Conservation (phyloP, 2,888 invertebrate genomes). For the Patella ulyssiponensis region DNA sequence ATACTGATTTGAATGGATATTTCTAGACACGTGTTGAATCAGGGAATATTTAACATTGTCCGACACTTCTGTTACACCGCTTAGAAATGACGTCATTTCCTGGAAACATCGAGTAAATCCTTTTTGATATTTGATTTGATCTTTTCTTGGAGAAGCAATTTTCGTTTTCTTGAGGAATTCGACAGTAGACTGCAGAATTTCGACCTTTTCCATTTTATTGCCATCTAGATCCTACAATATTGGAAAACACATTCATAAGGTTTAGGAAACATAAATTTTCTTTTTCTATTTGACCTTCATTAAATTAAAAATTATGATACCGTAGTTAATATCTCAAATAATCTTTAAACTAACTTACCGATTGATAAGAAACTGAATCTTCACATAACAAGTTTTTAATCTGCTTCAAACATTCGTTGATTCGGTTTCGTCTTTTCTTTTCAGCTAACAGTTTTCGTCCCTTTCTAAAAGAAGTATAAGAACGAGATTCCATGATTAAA, state of each 20-base stretch:
- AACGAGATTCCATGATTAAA: not conserved
- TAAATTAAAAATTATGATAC: no score
- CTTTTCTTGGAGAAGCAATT: no score
- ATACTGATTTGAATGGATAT: not conserved
- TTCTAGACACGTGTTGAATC: not conserved
- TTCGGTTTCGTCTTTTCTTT: slow-evolving; percentile 6
- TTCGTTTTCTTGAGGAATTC: no score
- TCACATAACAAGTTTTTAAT: not conserved
- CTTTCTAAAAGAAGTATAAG: slow-evolving; percentile 1
- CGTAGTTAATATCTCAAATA: no score
- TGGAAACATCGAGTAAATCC: no score
- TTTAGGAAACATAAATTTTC: no score
- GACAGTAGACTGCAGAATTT: no score
- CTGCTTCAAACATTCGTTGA: not conserved
- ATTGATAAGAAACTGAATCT: not conserved
- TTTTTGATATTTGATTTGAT: no score
- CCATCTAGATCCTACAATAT: not conserved
- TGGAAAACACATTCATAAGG: no score
- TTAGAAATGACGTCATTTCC: not conserved
- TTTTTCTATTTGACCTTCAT: no score
- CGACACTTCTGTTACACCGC: not conserved
- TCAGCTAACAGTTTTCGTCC: slow-evolving; percentile 3
- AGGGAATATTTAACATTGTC: not conserved
- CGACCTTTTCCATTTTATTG: not conserved
- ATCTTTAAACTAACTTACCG: not conserved